Percentiles rank a stretch among this genome's conserved stretches.
Evolutionary conservation across 2,888 invertebrate genomes (phyloP).

Genomic region (Pandemis heparana): DNA sequence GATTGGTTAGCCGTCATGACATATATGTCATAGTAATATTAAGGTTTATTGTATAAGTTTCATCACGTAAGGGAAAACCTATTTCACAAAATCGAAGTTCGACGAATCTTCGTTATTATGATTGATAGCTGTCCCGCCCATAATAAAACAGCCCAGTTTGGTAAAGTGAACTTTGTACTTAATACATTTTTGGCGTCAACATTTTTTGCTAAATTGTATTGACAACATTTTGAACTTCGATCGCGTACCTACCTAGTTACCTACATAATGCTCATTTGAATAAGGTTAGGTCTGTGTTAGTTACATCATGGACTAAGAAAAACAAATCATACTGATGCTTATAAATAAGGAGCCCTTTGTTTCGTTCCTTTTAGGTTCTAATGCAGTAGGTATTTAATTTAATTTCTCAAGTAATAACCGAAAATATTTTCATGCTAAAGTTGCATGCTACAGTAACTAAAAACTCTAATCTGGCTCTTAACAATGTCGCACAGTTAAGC

Average conservation of each 20-base stretch:
- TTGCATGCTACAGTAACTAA: too few species aligned
- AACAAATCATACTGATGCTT: neutral
- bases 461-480: too few species aligned
- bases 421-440: too few species aligned
- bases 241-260: neutral
- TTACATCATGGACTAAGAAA: neutral
- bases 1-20: slow-evolving; percentile 3
- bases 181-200: slow-evolving; percentile 12
- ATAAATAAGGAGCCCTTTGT: neutral
- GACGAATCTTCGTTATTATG: slow-evolving; percentile 26
- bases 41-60: slow-evolving; percentile 14
- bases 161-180: neutral
- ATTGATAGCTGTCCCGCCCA: slow-evolving; percentile 26
- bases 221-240: slow-evolving; percentile 2
- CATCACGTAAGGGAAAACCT: slow-evolving; percentile 20
- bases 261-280: neutral
- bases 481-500: too few species aligned
- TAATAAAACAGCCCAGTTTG: slow-evolving; percentile 15
- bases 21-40: neutral
- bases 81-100: slow-evolving; percentile 31
- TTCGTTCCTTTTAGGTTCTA: too few species aligned
- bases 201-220: slow-evolving; percentile 16
- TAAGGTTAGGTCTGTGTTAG: neutral
- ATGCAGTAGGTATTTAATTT: too few species aligned
- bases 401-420: too few species aligned